These are phyloP conservation scores for Quadriops clusia DNA, from an alignment of 2,888 invertebrate species.

Conservation along the genomic window DNA sequence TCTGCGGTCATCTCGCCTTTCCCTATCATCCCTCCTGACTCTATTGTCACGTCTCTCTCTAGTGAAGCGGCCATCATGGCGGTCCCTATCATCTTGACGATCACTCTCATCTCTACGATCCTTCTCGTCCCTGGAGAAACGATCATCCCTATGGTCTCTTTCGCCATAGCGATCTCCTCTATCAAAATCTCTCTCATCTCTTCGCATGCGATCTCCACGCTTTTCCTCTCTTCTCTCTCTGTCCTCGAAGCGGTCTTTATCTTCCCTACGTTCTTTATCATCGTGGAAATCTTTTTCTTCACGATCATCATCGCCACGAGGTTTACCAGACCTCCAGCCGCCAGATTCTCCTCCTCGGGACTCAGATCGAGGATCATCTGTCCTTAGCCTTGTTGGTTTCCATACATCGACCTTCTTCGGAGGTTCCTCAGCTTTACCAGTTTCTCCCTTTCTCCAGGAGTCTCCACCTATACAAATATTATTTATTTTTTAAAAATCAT, in stretches of 20 bases:
- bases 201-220: slow-evolving; percentile 15
- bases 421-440: slow-evolving; percentile 5
- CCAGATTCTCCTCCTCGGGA: slow-evolving; percentile 8
- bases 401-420: slow-evolving; percentile 25
- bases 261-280: slow-evolving; percentile 3
- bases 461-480: slow-evolving; percentile 13
- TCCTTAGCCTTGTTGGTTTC: slow-evolving; percentile 22
- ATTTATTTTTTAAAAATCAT: too few relatives aligned
- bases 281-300: slow-evolving; percentile 5
- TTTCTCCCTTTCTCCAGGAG: slow-evolving; percentile 17
- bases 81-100: slow-evolving; percentile 12
- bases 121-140: slow-evolving; percentile 8
- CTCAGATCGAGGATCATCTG: slow-evolving; percentile 10
- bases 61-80: too few relatives aligned
- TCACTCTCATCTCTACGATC: slow-evolving; percentile 8
- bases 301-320: slow-evolving; percentile 11
- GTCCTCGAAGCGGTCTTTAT: slow-evolving; percentile 10
- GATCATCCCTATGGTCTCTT: slow-evolving; percentile 8
- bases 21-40: slow-evolving; percentile 11
- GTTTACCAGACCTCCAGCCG: background rate
- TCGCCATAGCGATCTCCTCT: slow-evolving; percentile 14
- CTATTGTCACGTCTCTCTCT: too few relatives aligned
- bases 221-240: slow-evolving; percentile 14
- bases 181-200: slow-evolving; percentile 12
- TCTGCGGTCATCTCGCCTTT: slow-evolving; percentile 19